A percentile compares a stretch with the other conserved stretches of the same genome.
Conservation (phyloP, 35 echinoderm and acorn worm genomes). For the Apostichopus californicus region DNA sequence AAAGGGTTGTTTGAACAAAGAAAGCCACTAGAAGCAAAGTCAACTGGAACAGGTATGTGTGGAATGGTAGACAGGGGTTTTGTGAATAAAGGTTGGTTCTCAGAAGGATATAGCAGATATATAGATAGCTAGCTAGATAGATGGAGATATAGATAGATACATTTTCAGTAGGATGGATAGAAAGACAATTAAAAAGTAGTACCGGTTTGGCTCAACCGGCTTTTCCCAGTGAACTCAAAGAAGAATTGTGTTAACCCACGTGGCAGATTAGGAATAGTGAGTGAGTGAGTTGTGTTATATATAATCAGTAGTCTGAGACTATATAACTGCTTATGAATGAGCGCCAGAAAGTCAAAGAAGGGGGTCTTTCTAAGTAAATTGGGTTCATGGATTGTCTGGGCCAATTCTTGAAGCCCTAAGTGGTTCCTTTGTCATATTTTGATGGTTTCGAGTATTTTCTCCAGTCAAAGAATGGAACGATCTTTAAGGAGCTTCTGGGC, state of each 20-base stretch:
- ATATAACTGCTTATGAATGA: no score
- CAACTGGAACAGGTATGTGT: constrained; percentile 12
- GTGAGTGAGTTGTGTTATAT: not conserved
- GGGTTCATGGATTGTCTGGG: no score
- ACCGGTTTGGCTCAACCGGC: not conserved
- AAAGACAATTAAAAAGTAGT: constrained; percentile 2
- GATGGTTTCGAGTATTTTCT: no score
- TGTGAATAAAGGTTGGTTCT: not conserved
- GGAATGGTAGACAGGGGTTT: not conserved
- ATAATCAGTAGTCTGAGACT: no score
- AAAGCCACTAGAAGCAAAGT: not conserved
- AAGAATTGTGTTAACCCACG: not conserved
- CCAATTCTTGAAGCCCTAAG: no score
- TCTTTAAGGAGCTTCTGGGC: no score
- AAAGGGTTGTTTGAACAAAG: constrained; percentile 44
- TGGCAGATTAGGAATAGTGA: not conserved
- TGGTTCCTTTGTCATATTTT: no score
- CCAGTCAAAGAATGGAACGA: no score
- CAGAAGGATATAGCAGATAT: not conserved
- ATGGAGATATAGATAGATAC: not conserved
- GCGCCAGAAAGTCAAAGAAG: no score
- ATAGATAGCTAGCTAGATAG: no score
- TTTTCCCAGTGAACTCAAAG: not conserved
- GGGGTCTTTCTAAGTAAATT: no score
- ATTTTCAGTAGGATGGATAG: not conserved